Base-by-base conservation (phyloP, 2,113 vertebrate species). In the Chloropsis hardwickii region DNA sequence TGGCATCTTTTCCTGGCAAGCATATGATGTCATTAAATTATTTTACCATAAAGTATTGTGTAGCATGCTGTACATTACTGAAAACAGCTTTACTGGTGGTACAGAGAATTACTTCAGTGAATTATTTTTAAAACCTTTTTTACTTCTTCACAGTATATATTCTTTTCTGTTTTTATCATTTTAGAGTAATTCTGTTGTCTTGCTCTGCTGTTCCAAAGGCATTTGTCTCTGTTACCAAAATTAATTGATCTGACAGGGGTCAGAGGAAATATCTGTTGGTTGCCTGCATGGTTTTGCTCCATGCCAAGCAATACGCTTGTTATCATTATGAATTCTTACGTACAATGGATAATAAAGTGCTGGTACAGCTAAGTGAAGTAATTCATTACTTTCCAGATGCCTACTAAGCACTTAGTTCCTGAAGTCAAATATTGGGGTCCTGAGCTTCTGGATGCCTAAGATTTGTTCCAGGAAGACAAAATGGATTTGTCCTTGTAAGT, bases 261-360 rank as follows among this genome's bases (percentile, higher is more conserved):
- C 94, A 93, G 56, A 92, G 66, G 62, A 90, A 92, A 27, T 95
- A 92, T 37, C 77, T 94, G 16, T 93, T 61, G 51, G 14, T 82
- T 87, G 48, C 53, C 33, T 39, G 17, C 82, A 42, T 86, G 74
- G 53, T 95, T 95, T 95, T 94, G 31, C 54, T 92, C 37, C 58
- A 12, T 85, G 82, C 92, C 72, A 90, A 86, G 57, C 69, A 88
- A 69, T 92, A 69, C 0, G 0, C 50, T 90, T 92, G 71, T 86
- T 97, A 67, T 58, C 3, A 5, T 95, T 87, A 90, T 27, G 64
- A 93, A 79, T 94, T 94, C 61, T 73, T 94, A 69, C 1, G 0
- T 86, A 58, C 94, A 96, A 97, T 88, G 72, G 82, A 53, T 95
- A 93, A 92, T 88, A 86, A 95, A 94, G 56, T 86, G 74, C 74